Percentiles rank a stretch among this genome's conserved stretches.
Conservation (phyloP, 2,888 invertebrate genomes). For the Ischnura elegans region DNA sequence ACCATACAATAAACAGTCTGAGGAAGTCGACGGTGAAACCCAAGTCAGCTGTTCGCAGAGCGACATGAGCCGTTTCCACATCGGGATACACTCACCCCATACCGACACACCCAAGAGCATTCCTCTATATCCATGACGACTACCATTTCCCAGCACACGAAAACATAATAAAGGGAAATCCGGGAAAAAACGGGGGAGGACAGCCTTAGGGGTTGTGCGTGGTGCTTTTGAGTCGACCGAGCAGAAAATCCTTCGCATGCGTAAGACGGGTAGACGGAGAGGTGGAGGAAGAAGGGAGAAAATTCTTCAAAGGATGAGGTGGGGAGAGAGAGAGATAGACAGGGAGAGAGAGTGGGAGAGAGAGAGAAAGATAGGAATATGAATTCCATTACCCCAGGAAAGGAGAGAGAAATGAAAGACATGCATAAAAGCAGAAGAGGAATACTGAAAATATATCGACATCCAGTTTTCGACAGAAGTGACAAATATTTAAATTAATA, state of each 20-base stretch:
- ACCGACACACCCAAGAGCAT: not conserved
- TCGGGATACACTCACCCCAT: not conserved
- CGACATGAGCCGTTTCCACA: not conserved
- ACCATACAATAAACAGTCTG: too few relatives aligned
- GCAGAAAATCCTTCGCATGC: not conserved
- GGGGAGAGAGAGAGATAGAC: not conserved
- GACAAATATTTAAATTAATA: too few relatives aligned
- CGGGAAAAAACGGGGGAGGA: not conserved
- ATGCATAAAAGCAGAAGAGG: not conserved
- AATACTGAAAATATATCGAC: too few relatives aligned
- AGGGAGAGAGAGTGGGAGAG: too few relatives aligned
- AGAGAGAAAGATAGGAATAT: not conserved
- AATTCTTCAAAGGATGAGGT: not conserved
- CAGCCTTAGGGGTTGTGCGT: not conserved
- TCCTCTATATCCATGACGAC: not conserved
- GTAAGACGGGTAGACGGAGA: not conserved
- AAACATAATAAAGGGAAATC: not conserved
- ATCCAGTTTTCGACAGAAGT: too few relatives aligned
- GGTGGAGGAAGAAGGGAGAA: not conserved
- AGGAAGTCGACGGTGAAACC: not conserved
- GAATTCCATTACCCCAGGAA: not conserved
- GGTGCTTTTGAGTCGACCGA: not conserved
- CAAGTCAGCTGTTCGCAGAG: not conserved
- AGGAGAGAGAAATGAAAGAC: not conserved
- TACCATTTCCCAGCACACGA: not conserved